Base-by-base conservation (phyloP, 2,113 vertebrate species). In the Atractosteus spatula region DNA sequence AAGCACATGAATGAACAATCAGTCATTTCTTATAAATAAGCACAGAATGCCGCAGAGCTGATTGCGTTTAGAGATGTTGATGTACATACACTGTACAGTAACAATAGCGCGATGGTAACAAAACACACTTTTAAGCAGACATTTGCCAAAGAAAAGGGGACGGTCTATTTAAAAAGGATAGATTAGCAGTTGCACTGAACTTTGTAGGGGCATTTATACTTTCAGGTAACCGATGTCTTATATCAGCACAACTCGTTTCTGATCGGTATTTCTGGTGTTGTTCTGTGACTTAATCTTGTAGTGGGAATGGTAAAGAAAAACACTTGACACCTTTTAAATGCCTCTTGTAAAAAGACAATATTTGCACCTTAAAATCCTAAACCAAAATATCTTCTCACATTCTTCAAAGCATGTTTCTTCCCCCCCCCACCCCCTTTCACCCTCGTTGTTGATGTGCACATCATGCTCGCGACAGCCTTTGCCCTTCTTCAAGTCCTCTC, bases 241-340 rank as follows among this genome's bases (percentile, higher is more conserved):
- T 91, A 88, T 95, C 93, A 96, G 95, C 94, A 96, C 93, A 96
- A 94, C 84, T 89, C 81, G 90, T 86, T 89, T 88, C 83, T 86
- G 87, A 83, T 83, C 79, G 88, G 88, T 88, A 87, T 92, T 85
- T 92, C 88, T 82, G 88, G 75, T 79, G 72, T 79, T 85, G 77
- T 86, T 85, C 78, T 77, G 71, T 77, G 73, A 79, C 69, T 82
- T 83, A 69, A 85, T 81, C 78, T 79, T 82, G 79, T 81, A 86
- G 81, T 81, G 79, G 75, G 73, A 88, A 81, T 72, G 74, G 82
- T 82, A 84, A 87, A 84, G 83, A 87, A 86, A 59, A 78, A 80
- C 79, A 80, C 82, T 29, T 59, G 84, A 81, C 84, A 80, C 82
- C 79, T 78, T 81, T 77, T 82, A 71, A 83, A 87, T 88, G 86